Evolutionary conservation across 2,113 vertebrate species (phyloP).

Genomic region (Epinephelus moara): DNA sequence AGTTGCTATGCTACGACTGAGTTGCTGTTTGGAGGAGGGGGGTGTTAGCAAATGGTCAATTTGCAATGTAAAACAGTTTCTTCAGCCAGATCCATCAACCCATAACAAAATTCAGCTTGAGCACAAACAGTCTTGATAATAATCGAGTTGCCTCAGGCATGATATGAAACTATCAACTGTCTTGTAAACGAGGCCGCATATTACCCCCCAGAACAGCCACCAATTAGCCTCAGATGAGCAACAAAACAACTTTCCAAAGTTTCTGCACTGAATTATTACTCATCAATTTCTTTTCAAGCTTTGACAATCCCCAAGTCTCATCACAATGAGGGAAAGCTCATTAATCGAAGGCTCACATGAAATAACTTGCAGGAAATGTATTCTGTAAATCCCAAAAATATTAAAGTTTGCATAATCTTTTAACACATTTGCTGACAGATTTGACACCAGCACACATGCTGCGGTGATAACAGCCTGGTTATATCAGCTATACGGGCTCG

Average conservation of each 20-base stretch:
- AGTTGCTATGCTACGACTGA: neutral
- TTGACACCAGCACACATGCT: conserved; percentile 44
- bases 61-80: conserved; percentile 15
- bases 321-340: conserved; percentile 42
- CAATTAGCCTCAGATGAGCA: conserved; percentile 51
- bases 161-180: conserved; percentile 27
- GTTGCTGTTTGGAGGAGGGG: neutral
- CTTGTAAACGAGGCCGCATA: conserved; percentile 3
- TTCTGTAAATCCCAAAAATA: conserved; percentile 65
- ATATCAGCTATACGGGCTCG: neutral
- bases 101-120: neutral
- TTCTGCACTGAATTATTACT: conserved; percentile 26
- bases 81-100: neutral
- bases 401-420: conserved; percentile 70
- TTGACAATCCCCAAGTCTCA: conserved; percentile 55
- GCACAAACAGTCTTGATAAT: neutral
- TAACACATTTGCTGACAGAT: conserved; percentile 67
- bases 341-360: conserved; percentile 55
- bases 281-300: conserved; percentile 61
- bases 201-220: conserved; percentile 27
- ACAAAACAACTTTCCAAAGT: conserved; percentile 49
- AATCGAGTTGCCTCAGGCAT: neutral
- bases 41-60: conserved; percentile 4
- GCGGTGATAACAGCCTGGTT: conserved; percentile 33
- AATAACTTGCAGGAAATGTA: conserved; percentile 57